Conservation (phyloP, 2,888 invertebrate species). For the Andrena camellia region DNA sequence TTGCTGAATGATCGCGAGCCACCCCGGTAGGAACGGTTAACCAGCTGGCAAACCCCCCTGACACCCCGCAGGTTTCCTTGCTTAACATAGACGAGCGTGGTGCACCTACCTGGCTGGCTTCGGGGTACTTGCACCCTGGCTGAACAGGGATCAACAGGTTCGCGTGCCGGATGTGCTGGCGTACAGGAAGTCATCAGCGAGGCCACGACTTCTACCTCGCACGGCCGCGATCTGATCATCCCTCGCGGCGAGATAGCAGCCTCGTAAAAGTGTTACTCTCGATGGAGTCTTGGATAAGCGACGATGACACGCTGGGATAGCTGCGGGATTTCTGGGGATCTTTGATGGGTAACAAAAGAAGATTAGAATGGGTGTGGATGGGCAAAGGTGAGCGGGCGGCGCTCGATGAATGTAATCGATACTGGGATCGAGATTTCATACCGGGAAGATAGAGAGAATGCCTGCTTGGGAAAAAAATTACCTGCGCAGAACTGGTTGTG, state of each 20-base stretch:
- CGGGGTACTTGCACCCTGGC: slow-evolving; percentile 53
- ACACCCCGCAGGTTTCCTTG: background rate
- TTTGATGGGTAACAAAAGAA: slow-evolving; percentile 6
- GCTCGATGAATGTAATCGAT: background rate
- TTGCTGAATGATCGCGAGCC: slow-evolving; percentile 27
- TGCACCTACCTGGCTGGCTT: slow-evolving; percentile 49
- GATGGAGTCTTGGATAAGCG: slow-evolving; percentile 10
- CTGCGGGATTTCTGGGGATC: slow-evolving; percentile 10
- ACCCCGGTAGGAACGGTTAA: slow-evolving; percentile 27
- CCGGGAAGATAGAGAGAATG: background rate
- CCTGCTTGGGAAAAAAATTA: background rate
- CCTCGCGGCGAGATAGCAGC: slow-evolving; percentile 11
- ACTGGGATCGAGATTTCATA: background rate
- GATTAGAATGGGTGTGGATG: background rate
- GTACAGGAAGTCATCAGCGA: slow-evolving; percentile 81
- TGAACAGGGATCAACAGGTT: slow-evolving; percentile 80
- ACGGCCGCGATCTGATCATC: slow-evolving; percentile 55
- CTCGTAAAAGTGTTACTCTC: slow-evolving; percentile 31
- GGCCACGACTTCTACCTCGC: slow-evolving; percentile 37
- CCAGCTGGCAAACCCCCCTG: slow-evolving; percentile 4
- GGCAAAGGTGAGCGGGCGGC: background rate
- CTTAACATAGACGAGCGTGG: slow-evolving; percentile 7
- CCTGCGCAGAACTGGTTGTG: background rate
- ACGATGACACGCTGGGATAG: background rate
- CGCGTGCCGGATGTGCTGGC: slow-evolving; percentile 81